These are phyloP conservation scores for Drosophila meridiana DNA, from an alignment of 2,888 invertebrate species.

Conservation along the genomic window DNA sequence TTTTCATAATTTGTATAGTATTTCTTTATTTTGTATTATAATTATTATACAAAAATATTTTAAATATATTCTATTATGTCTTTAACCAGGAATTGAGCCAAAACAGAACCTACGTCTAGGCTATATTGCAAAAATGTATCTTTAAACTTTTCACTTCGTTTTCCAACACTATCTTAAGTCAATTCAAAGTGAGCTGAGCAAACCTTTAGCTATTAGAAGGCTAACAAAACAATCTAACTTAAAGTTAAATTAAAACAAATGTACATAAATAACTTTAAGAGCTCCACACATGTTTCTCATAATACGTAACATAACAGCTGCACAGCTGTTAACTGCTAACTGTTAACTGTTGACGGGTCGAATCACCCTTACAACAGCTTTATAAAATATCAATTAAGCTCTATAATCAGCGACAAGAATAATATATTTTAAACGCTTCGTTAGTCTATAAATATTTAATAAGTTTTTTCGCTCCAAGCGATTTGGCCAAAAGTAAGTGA, in stretches of 20 bases:
- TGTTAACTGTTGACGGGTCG: not conserved
- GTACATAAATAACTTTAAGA: not conserved
- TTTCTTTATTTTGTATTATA: too few relatives aligned
- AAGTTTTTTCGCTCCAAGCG: slow-evolving; percentile 24
- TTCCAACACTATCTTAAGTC: not conserved
- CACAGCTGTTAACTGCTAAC: slow-evolving; percentile 2
- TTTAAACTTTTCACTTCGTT: not conserved
- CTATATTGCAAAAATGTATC: too few relatives aligned
- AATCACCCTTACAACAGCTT: not conserved
- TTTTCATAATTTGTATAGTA: too few relatives aligned
- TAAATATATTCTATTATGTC: too few relatives aligned
- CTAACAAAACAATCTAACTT: not conserved
- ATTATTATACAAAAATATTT: too few relatives aligned
- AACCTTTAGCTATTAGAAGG: not conserved
- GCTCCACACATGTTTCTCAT: not conserved
- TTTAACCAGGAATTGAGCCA: too few relatives aligned
- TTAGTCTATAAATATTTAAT: slow-evolving; percentile 49
- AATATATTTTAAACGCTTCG: slow-evolving; percentile 34
- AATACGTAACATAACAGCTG: not conserved
- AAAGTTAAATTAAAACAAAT: not conserved
- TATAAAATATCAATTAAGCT: slow-evolving; percentile 6
- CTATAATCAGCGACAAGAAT: slow-evolving; percentile 7
- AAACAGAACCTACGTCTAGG: too few relatives aligned
- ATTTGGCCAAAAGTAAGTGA: slow-evolving; percentile 19
- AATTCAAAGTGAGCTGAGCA: not conserved